Percentiles rank a stretch among this genome's conserved stretches.
Evolutionary conservation across 1,140 invertebrate genomes (phyloP).

Genomic region (Cydia splendana): DNA sequence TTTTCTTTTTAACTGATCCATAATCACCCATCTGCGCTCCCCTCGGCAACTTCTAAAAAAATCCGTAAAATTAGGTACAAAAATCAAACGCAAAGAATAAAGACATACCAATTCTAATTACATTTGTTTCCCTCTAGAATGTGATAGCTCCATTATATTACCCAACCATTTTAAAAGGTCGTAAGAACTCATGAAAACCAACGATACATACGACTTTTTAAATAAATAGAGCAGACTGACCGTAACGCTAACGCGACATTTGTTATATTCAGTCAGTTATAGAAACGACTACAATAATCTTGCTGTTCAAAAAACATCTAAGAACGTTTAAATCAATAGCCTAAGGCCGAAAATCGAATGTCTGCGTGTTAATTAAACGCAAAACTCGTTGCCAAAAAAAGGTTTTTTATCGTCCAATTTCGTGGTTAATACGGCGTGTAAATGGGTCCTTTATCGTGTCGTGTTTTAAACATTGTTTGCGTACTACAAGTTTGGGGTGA

Average conservation of each 20-base stretch:
- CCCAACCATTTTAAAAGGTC: conserved; percentile 40
- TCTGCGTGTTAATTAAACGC: conserved; percentile 28
- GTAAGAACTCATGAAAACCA: background rate
- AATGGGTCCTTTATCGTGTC: conserved; percentile 77
- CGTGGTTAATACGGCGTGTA: conserved; percentile 73
- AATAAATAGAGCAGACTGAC: background rate
- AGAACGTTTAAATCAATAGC: background rate
- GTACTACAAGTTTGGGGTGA: conserved; percentile 61
- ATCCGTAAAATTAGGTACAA: conserved; percentile 13
- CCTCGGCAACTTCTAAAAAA: background rate
- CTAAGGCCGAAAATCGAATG: conserved; percentile 42
- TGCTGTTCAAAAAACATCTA: background rate
- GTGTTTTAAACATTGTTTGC: conserved; percentile 71
- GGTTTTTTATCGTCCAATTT: conserved; percentile 69
- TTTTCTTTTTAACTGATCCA: background rate
- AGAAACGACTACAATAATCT: conserved; percentile 32
- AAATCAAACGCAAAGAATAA: conserved; percentile 31
- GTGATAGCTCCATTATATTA: conserved; percentile 69
- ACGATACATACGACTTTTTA: background rate
- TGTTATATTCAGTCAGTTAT: conserved; percentile 69
- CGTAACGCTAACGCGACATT: conserved; percentile 61
- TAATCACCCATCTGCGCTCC: background rate
- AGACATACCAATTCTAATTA: conserved; percentile 27
- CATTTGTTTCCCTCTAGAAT: conserved; percentile 66
- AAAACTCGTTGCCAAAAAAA: conserved; percentile 42